Evolutionary conservation across 2,113 vertebrate species (phyloP).

Genomic region (Sinocyclocheilus grahami): DNA sequence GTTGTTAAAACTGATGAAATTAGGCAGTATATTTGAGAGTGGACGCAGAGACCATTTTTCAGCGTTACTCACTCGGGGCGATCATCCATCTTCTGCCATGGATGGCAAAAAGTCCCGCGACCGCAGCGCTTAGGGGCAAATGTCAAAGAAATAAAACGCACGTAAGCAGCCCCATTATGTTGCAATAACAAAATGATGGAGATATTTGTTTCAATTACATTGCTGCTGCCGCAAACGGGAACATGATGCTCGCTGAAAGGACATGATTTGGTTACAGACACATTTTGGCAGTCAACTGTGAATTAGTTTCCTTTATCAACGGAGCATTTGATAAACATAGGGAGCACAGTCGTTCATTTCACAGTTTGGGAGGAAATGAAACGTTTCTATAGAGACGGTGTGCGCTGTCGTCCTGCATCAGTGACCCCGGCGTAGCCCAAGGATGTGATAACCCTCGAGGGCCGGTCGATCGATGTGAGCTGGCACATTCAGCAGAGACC

Average conservation of each 20-base stretch:
- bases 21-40: conserved; percentile 70
- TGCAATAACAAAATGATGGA: conserved; percentile 43
- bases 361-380: conserved; percentile 15
- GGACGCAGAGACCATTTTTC: conserved; percentile 60
- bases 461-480: conserved; percentile 43
- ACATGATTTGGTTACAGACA: background rate
- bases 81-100: conserved; percentile 57
- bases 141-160: conserved; percentile 56
- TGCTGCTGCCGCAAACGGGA: background rate
- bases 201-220: conserved; percentile 45
- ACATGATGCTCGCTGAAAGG: background rate
- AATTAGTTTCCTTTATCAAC: background rate
- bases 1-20: conserved; percentile 74
- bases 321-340: background rate
- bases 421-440: conserved; percentile 11
- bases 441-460: conserved; percentile 13
- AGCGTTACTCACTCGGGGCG: conserved; percentile 56
- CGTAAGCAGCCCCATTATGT: conserved; percentile 56
- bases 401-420: conserved; percentile 6
- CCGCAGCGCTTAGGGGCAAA: conserved; percentile 34
- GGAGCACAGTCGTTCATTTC: background rate
- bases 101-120: conserved; percentile 41
- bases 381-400: conserved; percentile 2
- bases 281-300: background rate
- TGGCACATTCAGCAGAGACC: conserved; percentile 22